These are phyloP conservation scores for Helogale parvula DNA, from an alignment of 2,113 vertebrate genomes.

Conservation along the genomic window DNA sequence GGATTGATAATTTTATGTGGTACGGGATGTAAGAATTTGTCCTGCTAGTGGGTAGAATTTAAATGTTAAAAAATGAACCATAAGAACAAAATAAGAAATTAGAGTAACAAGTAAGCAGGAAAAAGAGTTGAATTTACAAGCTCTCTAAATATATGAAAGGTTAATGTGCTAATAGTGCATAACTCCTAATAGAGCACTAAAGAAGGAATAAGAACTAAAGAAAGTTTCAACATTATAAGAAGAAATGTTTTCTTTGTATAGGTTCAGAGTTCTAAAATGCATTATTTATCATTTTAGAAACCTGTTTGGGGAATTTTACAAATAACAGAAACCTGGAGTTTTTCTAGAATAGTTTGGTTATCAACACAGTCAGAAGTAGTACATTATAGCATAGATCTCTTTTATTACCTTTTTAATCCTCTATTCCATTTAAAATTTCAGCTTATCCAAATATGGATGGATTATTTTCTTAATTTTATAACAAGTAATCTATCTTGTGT, in stretches of 20 bases:
- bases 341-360: not conserved
- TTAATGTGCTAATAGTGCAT: not conserved
- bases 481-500: not conserved
- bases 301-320: not conserved
- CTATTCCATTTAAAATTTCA: not conserved
- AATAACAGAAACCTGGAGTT: not conserved
- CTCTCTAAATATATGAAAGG: not conserved
- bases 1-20: not conserved
- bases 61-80: not conserved
- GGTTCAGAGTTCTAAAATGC: not conserved
- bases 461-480: constrained; percentile 41
- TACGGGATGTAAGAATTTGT: not conserved
- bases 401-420: constrained; percentile 1
- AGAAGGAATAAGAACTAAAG: not conserved
- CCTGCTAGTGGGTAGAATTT: not conserved
- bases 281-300: not conserved
- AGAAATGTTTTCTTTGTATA: not conserved
- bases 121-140: not conserved
- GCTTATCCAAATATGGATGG: not conserved
- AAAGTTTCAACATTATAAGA: not conserved
- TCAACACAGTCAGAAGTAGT: not conserved
- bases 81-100: constrained; percentile 6
- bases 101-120: not conserved
- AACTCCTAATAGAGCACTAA: not conserved
- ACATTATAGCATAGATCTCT: not conserved